These are phyloP conservation scores for Cariama cristata DNA, from an alignment of 2,113 vertebrate genomes.

Conservation along the genomic window DNA sequence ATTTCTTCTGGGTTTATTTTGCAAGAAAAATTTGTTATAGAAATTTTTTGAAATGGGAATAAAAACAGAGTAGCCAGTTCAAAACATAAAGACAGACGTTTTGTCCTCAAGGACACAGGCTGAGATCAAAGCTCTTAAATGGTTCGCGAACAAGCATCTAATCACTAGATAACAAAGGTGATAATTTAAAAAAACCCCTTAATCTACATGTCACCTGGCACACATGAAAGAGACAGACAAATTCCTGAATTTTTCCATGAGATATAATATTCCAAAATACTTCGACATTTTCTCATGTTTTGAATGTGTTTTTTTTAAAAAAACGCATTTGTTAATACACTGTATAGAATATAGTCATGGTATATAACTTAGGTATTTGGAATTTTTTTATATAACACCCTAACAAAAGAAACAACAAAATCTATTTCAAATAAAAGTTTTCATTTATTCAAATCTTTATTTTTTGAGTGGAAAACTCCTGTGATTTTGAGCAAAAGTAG, in stretches of 20 bases:
- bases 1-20: neutral
- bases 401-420: neutral
- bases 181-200: neutral
- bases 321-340: neutral
- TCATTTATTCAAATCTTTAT: neutral
- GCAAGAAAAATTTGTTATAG: neutral
- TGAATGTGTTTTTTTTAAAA: neutral
- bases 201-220: neutral
- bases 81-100: neutral
- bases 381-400: neutral
- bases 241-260: neutral
- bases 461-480: neutral
- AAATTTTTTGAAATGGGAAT: neutral
- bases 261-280: neutral
- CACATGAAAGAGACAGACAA: neutral
- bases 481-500: neutral
- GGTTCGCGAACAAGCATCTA: neutral
- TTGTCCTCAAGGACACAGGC: neutral
- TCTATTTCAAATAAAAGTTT: neutral
- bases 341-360: neutral
- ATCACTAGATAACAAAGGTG: neutral
- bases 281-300: neutral
- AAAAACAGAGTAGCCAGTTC: neutral
- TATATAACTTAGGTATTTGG: neutral
- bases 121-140: neutral